These are phyloP conservation scores for Leptatherina wallacei DNA, from an alignment of 2,797 vertebrate species.

Conservation along the genomic window DNA sequence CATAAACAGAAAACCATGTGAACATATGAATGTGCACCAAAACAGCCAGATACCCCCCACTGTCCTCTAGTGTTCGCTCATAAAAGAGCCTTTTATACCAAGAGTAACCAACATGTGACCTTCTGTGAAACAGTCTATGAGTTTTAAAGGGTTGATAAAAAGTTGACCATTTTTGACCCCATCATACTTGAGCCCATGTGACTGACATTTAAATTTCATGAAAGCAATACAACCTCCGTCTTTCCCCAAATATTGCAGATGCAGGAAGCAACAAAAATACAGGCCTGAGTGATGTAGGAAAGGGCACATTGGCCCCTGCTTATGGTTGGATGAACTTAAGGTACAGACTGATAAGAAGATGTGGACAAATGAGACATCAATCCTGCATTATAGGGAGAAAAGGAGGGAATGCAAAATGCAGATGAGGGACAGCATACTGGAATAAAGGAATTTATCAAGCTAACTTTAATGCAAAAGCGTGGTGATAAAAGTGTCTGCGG, in stretches of 20 bases:
- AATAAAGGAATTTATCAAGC: slow-evolving; percentile 14
- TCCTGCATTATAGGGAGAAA: slow-evolving; percentile 32
- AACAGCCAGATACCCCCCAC: not conserved
- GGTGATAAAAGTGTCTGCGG: slow-evolving; percentile 16
- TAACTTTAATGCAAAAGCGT: not conserved
- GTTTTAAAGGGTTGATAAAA: slow-evolving; percentile 16
- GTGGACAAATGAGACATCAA: slow-evolving; percentile 41
- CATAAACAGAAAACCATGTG: not conserved
- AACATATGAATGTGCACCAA: not conserved
- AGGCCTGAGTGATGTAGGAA: slow-evolving; percentile 43
- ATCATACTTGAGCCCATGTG: slow-evolving; percentile 34
- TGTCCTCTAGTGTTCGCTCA: slow-evolving; percentile 6
- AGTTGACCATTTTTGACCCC: not conserved
- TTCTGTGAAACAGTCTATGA: slow-evolving; percentile 8
- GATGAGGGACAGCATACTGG: slow-evolving; percentile 19
- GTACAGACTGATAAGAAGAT: slow-evolving; percentile 60
- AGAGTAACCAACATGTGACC: slow-evolving; percentile 15
- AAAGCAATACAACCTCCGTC: slow-evolving; percentile 17
- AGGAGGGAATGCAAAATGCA: slow-evolving; percentile 6
- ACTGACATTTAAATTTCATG: slow-evolving; percentile 25
- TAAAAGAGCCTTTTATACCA: slow-evolving; percentile 17
- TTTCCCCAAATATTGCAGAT: slow-evolving; percentile 34
- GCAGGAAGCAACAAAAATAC: slow-evolving; percentile 57
- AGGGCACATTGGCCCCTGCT: slow-evolving; percentile 26
- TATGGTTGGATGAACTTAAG: slow-evolving; percentile 41